Evolutionary conservation across 2,888 invertebrate genomes (phyloP).

Genomic region (Nomada goodeniana): DNA sequence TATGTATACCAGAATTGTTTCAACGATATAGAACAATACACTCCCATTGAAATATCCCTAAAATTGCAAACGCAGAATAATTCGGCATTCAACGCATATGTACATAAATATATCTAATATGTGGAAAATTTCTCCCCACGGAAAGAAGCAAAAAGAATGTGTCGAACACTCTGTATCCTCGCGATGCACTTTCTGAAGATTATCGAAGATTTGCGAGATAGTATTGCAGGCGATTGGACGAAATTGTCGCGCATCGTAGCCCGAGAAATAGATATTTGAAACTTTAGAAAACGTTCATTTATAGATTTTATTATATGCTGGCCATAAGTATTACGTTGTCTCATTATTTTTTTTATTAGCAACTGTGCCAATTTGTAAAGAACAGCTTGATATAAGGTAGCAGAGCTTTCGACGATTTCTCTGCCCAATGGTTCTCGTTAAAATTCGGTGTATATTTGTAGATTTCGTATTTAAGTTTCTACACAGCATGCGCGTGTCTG

Average conservation of each 20-base stretch:
- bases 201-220: no score
- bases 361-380: no score
- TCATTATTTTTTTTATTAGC: not conserved
- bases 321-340: not conserved
- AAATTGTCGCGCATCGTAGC: no score
- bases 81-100: no score
- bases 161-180: no score
- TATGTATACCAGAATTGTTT: not conserved
- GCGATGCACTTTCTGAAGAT: no score
- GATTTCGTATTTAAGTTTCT: conserved; percentile 19
- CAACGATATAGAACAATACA: not conserved
- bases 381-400: not conserved
- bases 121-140: not conserved
- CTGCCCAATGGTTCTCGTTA: not conserved
- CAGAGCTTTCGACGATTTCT: not conserved
- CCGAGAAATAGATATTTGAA: no score
- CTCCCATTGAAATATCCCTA: not conserved
- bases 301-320: no score
- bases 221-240: no score
- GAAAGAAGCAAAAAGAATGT: no score
- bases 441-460: conserved; percentile 21
- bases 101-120: no score
- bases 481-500: not conserved
- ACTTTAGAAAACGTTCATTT: no score
- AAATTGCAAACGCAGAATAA: not conserved